These are phyloP conservation scores for Okamejei kenojei DNA, from an alignment of 2,797 vertebrate species.

Conservation along the genomic window DNA sequence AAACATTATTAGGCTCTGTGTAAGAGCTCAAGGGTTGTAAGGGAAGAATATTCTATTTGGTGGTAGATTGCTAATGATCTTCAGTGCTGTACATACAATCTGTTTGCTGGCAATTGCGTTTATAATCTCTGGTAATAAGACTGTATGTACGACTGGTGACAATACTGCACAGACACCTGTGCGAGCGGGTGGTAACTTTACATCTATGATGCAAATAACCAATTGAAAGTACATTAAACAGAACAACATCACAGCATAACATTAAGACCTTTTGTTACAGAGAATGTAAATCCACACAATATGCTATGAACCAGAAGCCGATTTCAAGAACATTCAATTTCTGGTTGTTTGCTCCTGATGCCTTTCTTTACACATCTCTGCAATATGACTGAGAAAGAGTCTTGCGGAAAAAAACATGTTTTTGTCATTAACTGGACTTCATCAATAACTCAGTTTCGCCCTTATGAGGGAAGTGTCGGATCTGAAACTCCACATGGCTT, in stretches of 20 bases:
- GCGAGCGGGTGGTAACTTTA: background rate
- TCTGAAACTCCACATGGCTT: background rate
- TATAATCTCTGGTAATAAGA: background rate
- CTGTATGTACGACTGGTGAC: background rate
- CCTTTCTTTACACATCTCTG: background rate
- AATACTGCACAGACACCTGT: background rate
- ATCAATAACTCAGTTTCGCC: background rate
- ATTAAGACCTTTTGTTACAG: background rate
- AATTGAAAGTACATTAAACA: background rate
- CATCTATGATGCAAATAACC: background rate
- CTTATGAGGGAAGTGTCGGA: background rate
- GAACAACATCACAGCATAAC: background rate
- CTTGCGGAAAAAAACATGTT: background rate
- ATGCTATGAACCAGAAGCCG: background rate
- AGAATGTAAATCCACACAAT: background rate
- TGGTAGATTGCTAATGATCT: background rate
- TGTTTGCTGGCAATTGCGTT: background rate
- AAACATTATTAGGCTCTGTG: background rate
- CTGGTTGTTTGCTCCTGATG: background rate
- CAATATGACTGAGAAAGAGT: background rate
- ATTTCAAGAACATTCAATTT: slow-evolving; percentile 14
- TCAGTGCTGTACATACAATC: background rate
- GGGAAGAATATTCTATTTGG: background rate
- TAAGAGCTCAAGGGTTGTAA: background rate
- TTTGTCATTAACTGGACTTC: background rate